Evolutionary conservation across 1,140 invertebrate species (phyloP).

Genomic region (Galendromus occidentalis): DNA sequence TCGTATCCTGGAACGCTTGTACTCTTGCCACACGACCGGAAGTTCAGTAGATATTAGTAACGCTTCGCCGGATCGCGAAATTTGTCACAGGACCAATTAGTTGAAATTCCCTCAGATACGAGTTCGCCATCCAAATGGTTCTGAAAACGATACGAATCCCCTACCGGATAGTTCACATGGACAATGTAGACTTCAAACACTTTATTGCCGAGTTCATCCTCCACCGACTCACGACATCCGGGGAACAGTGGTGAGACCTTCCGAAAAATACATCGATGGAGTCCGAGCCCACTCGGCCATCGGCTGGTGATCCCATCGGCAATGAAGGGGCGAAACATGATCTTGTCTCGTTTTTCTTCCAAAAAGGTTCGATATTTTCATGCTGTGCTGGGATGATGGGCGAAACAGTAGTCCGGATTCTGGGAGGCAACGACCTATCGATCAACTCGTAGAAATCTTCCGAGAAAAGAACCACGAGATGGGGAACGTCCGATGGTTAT

Average conservation of each 20-base stretch:
- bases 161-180: neutral
- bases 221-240: neutral
- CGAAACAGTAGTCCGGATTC: neutral
- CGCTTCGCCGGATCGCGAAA: neutral
- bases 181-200: neutral
- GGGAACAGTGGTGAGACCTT: neutral
- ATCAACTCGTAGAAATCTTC: neutral
- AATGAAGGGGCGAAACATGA: too few species aligned
- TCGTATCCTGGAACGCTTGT: neutral
- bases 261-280: too few species aligned
- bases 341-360: neutral
- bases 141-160: neutral
- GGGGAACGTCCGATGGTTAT: neutral
- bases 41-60: neutral
- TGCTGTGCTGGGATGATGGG: neutral
- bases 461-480: neutral
- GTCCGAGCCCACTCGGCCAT: too few species aligned
- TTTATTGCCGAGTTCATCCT: neutral
- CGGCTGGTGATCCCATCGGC: too few species aligned
- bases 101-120: neutral
- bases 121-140: neutral
- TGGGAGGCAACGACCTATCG: neutral
- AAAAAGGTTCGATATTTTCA: neutral
- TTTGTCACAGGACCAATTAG: neutral
- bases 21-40: neutral